Base-by-base conservation (phyloP, 2,888 invertebrate genomes). In the Deilephila elpenor region DNA sequence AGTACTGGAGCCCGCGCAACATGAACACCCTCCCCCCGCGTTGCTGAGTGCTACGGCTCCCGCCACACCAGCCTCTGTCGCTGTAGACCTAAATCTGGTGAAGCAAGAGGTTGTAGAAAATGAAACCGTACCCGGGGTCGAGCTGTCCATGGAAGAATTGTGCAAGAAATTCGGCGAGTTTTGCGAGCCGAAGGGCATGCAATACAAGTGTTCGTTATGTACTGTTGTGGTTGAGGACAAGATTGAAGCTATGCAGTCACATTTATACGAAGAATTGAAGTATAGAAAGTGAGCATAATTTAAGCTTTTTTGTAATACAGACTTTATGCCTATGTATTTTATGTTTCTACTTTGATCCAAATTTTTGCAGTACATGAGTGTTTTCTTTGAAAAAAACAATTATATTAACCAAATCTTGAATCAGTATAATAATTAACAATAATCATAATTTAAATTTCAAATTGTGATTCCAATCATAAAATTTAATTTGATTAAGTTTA, bases 221-320 rank as follows among this genome's bases (percentile, higher is more conserved):
- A 91, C 91, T 32, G 89, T 92, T 32, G 96, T 96, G 77, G 94
- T 92, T 59, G 95, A 96, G 0, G 95, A 95, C 71, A 93, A 92
- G 34, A 92, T 93, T 32, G 93, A 95, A 6, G 95, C 95, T n/a
- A 96, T 97, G 92, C 94, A 95, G 72, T 95, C 95, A 59, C 97
- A 97, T 89, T 87, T 97, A 72, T 96, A 95, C 80, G 95, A 96
- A 81, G 97, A 97, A 82, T 89, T 97, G 37, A 95, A 96, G 71
- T 96, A 96, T 81, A 94, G 96, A 79, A 96, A 96, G 96, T 97
- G 82, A 92, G 93, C 90, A 17, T 67, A 17, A 61, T 19, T 11
- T 11, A 11, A 11, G 14, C 44, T 44, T 44, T 37, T 44, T 11
- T 2, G 11, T 44, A 56, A n/a, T 4, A 56, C n/a, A 25, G 25